These are phyloP conservation scores for Cinara cedri DNA, from an alignment of 2,888 invertebrate genomes.

Conservation along the genomic window DNA sequence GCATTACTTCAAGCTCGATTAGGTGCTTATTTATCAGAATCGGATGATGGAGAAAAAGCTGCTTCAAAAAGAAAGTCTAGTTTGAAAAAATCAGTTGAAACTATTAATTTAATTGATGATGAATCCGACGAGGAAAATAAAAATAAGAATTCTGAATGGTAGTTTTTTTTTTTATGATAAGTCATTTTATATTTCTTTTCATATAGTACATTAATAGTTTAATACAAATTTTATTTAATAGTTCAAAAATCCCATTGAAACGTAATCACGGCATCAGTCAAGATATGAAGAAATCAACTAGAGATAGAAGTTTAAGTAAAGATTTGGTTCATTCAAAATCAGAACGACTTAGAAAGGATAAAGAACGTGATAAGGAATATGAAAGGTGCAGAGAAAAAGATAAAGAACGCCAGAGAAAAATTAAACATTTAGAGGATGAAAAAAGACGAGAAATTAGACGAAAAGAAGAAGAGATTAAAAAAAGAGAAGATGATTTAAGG, in stretches of 20 bases:
- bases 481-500: slow-evolving; percentile 53
- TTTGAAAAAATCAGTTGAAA: slow-evolving; percentile 59
- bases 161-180: neutral
- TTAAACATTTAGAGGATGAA: slow-evolving; percentile 49
- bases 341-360: slow-evolving; percentile 44
- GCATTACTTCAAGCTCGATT: slow-evolving; percentile 75
- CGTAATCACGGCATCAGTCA: slow-evolving; percentile 19
- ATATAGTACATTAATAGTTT: neutral
- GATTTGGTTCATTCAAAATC: slow-evolving; percentile 29
- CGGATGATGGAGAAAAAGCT: slow-evolving; percentile 57
- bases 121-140: slow-evolving; percentile 60
- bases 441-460: slow-evolving; percentile 50
- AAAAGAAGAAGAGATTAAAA: slow-evolving; percentile 56
- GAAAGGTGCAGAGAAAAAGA: slow-evolving; percentile 53
- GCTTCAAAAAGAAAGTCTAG: slow-evolving; percentile 54
- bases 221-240: slow-evolving; percentile 1
- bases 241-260: slow-evolving; percentile 26
- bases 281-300: slow-evolving; percentile 39
- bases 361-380: slow-evolving; percentile 57
- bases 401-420: slow-evolving; percentile 54
- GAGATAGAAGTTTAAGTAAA: slow-evolving; percentile 32
- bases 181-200: neutral
- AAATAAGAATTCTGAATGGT: slow-evolving; percentile 35
- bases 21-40: slow-evolving; percentile 73
- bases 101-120: slow-evolving; percentile 61